These are phyloP conservation scores for Abrostola triplasia DNA, from an alignment of 2,888 invertebrate genomes.

Conservation along the genomic window DNA sequence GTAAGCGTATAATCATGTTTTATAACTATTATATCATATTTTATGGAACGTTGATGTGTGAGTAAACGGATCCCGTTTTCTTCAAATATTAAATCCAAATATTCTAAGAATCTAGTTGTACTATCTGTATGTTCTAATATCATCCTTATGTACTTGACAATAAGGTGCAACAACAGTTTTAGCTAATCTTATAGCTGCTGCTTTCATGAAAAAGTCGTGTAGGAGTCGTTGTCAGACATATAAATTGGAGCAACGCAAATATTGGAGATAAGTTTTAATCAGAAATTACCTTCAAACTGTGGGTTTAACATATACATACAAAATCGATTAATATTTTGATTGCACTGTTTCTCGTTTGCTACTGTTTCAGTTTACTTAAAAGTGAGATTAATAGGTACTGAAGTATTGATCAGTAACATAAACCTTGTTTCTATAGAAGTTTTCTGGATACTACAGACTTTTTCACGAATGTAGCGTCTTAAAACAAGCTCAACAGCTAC, in stretches of 20 bases:
- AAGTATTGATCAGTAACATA: no score
- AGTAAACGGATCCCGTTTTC: slow-evolving; percentile 44
- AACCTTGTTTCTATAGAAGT: no score
- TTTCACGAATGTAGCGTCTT: not conserved
- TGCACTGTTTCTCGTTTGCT: no score
- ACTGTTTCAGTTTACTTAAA: no score
- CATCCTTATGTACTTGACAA: slow-evolving; percentile 51
- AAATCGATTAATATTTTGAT: no score
- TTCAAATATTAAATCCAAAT: slow-evolving; percentile 51
- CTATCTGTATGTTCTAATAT: slow-evolving; percentile 43
- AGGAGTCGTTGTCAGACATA: not conserved
- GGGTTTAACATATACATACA: no score
- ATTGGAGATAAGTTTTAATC: no score
- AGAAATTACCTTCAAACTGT: no score
- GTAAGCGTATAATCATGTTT: slow-evolving; percentile 54
- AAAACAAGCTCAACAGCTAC: not conserved
- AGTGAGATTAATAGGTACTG: no score
- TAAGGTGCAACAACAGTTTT: slow-evolving; percentile 45
- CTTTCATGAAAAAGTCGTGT: slow-evolving; percentile 18
- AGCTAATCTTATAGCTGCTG: slow-evolving; percentile 7
- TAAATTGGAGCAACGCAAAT: no score
- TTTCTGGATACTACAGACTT: not conserved
- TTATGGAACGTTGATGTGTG: slow-evolving; percentile 48
- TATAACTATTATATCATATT: slow-evolving; percentile 49
- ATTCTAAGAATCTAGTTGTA: slow-evolving; percentile 44